Base-by-base conservation (phyloP, 2,797 vertebrate species). In the Carapus acus region DNA sequence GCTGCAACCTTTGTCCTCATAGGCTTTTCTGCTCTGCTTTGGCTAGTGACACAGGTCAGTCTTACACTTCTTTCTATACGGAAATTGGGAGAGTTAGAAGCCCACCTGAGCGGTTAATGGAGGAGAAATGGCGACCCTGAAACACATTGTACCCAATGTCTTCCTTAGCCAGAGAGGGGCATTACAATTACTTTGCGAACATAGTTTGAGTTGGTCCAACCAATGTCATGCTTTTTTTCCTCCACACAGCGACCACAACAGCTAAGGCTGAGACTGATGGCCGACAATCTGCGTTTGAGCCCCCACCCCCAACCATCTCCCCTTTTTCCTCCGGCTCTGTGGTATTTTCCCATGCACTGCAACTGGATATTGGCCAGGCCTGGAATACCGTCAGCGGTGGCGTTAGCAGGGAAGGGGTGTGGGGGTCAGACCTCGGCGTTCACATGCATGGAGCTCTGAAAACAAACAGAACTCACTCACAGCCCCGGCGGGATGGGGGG, bases 311-410 rank as follows among this genome's bases (percentile, higher is more conserved):
- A 43, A 52, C 65, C 24, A 5, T 9, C 24, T 9, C 24, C 54
- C 60, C 54, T 51, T 42, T 49, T 58, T 58, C 59, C 71, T 72
- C 72, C 76, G 78, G 73, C 66, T 65, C 86, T 73, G 63, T 79
- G 87, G 91, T 90, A 90, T 89, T 92, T 97, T 98, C 96, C 94
- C 96, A 97, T 91, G 94, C 90, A 90, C 87, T 84, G 69, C 41
- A 41, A n/a, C 78, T 91, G 94, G 93, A 90, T 0, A 49, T 23
- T 18, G 16, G 87, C 91, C 94, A 93, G 81, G 57, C 67, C 69
- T 69, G 73, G 81, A 84, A 88, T 84, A 76, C 76, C 76, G 80
- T 69, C 59, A 77, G 71, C 64, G 53, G 24, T 37, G 76, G 81
- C 71, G 68, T 62, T 65, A 58, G 58, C 67, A 41, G 52, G 66